Evolutionary conservation across 2,888 invertebrate species (phyloP).

Genomic region (Sinopyrophorus schimmeli): DNA sequence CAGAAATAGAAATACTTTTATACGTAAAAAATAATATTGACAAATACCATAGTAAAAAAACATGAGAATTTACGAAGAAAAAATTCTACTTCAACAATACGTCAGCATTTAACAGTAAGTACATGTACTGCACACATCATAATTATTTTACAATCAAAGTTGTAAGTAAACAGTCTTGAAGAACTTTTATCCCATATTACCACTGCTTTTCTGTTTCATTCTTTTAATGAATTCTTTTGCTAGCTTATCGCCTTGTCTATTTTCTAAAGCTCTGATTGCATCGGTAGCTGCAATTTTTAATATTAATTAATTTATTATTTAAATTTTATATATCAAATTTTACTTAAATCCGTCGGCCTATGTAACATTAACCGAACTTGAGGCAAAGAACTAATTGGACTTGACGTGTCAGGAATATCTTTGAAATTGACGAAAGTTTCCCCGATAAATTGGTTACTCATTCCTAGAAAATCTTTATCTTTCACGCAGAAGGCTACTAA

Average conservation of each 20-base stretch:
- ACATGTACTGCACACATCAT: too few relatives aligned
- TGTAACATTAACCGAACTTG: constrained; percentile 75
- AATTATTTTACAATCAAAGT: too few relatives aligned
- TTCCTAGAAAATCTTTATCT: constrained; percentile 92
- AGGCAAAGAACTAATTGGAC: constrained; percentile 64
- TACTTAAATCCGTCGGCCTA: constrained; percentile 70
- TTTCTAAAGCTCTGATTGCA: constrained; percentile 76
- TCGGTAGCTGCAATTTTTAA: constrained; percentile 62
- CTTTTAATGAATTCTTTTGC: constrained; percentile 86
- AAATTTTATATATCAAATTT: constrained; percentile 12
- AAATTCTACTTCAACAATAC: too few relatives aligned
- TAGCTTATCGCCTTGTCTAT: constrained; percentile 82
- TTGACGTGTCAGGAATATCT: constrained; percentile 68
- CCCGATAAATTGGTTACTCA: constrained; percentile 91
- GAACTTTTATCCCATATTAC: constrained; percentile 10
- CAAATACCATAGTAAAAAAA: too few relatives aligned
- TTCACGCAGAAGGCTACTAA: constrained; percentile 88
- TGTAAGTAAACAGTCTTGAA: constrained; percentile 6
- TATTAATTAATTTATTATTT: constrained; percentile 14
- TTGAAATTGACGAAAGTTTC: constrained; percentile 87
- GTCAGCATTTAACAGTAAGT: too few relatives aligned
- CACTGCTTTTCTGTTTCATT: constrained; percentile 28
- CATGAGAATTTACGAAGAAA: too few relatives aligned
- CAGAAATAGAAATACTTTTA: too few relatives aligned
- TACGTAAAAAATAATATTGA: too few relatives aligned